These are phyloP conservation scores for Melanotaenia duboulayi DNA, from an alignment of 2,113 vertebrate genomes.

Conservation along the genomic window DNA sequence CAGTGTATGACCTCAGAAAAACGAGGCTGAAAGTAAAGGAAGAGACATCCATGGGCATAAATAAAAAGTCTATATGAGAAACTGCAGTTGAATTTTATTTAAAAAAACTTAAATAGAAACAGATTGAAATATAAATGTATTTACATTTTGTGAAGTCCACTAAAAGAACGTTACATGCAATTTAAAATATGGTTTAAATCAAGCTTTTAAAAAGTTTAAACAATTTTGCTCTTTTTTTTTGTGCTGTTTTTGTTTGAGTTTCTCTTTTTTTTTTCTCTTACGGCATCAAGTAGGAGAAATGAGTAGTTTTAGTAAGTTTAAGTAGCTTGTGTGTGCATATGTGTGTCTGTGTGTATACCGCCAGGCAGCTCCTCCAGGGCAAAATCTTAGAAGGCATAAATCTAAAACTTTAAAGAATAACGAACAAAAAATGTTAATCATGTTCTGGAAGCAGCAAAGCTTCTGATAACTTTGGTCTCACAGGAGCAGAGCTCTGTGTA, in stretches of 20 bases:
- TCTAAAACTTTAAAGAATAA: slow-evolving; percentile 63
- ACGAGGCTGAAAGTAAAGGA: neutral
- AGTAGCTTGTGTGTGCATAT: neutral
- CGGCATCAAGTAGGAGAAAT: slow-evolving; percentile 41
- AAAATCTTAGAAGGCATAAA: slow-evolving; percentile 32
- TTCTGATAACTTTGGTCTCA: slow-evolving; percentile 58
- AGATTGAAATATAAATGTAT: neutral
- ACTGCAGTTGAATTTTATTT: neutral
- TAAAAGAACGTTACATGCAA: neutral
- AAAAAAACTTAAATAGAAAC: neutral
- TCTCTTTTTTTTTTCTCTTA: slow-evolving; percentile 24
- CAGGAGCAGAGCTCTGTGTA: slow-evolving; percentile 40
- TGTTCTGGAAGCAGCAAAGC: slow-evolving; percentile 50
- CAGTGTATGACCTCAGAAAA: slow-evolving; percentile 53
- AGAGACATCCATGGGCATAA: neutral
- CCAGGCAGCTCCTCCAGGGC: slow-evolving; percentile 37
- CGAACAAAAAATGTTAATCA: slow-evolving; percentile 66
- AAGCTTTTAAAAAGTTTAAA: slow-evolving; percentile 12
- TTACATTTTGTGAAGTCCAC: slow-evolving; percentile 2
- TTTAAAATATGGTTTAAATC: neutral
- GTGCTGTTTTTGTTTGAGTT: neutral
- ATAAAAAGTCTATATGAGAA: neutral
- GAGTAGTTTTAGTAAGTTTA: neutral
- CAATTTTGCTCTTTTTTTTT: slow-evolving; percentile 13
- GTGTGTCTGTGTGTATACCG: slow-evolving; percentile 5